phyloP scores from a whole-genome alignment of 1,140 invertebrate genomes.

The Hycleus phaleratus region DNA sequence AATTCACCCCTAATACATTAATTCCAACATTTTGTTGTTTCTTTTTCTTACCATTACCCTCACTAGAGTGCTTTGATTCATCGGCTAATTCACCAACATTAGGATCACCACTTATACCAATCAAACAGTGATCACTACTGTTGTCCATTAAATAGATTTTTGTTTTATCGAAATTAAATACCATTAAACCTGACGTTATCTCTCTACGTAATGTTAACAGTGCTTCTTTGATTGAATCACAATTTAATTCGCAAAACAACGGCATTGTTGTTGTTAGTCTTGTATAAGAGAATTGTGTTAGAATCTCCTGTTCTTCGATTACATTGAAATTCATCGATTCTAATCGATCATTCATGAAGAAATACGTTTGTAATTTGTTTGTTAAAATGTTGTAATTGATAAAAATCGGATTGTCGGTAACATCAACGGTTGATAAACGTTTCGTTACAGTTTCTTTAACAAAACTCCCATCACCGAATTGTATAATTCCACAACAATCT shows the following conservation, averaged over 20 bases:
- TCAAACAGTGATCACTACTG: conserved; percentile 46
- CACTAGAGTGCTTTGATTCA: conserved; percentile 35
- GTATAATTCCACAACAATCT: conserved; percentile 56
- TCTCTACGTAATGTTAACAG: conserved; percentile 50
- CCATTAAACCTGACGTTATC: conserved; percentile 46
- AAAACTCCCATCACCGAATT: conserved; percentile 16
- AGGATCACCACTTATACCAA: conserved; percentile 45
- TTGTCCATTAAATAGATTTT: conserved; percentile 52
- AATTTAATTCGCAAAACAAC: conserved; percentile 47
- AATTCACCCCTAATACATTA: conserved; percentile 40
- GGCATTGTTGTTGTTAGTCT: conserved; percentile 49
- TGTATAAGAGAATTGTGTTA: conserved; percentile 59
- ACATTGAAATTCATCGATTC: conserved; percentile 54
- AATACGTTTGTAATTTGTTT: conserved; percentile 53
- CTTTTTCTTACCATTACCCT: conserved; percentile 42
- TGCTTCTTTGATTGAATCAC: conserved; percentile 45
- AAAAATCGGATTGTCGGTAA: conserved; percentile 67
- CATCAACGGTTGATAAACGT: conserved; percentile 55
- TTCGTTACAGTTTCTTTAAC: conserved; percentile 18
- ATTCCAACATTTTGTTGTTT: conserved; percentile 39
- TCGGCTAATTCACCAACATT: conserved; percentile 50
- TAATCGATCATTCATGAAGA: conserved; percentile 63
- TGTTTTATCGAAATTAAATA: conserved; percentile 52
- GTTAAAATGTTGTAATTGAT: conserved; percentile 48
- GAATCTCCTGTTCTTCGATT: conserved; percentile 52